Evolutionary conservation across 2,888 invertebrate species (phyloP).

Genomic region (Volucella bombylans): DNA sequence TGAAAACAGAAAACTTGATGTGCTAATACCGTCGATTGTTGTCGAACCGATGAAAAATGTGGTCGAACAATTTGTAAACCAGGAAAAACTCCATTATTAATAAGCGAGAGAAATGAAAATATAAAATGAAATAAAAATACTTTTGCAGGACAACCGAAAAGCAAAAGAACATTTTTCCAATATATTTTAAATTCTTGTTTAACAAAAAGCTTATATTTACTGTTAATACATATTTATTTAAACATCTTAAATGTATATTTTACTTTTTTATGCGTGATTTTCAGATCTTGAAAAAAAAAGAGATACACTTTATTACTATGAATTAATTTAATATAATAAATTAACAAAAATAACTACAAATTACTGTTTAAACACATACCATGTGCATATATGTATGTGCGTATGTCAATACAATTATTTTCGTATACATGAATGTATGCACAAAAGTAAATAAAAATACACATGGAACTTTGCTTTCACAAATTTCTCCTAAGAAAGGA

Average conservation of each 20-base stretch:
- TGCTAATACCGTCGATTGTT: constrained; percentile 46
- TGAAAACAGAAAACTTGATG: constrained; percentile 26
- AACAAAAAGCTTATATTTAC: constrained; percentile 38
- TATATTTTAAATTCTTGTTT: constrained; percentile 40
- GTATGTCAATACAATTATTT: constrained; percentile 1
- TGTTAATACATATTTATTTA: constrained; percentile 63
- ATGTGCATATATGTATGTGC: not conserved
- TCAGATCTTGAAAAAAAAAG: constrained; percentile 15
- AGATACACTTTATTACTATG: not conserved
- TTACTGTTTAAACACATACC: not conserved
- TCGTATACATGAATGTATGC: not conserved
- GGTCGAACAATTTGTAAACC: constrained; percentile 45
- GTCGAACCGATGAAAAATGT: constrained; percentile 45
- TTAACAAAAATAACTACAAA: not conserved
- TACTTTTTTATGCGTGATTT: constrained; percentile 23
- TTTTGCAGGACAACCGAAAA: constrained; percentile 13
- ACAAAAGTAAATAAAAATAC: no score
- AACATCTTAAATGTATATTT: constrained; percentile 55
- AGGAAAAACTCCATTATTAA: constrained; percentile 54
- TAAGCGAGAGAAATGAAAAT: constrained; percentile 9
- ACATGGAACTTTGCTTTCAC: no score
- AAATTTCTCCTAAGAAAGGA: no score
- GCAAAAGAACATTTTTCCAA: constrained; percentile 6
- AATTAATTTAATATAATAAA: not conserved
- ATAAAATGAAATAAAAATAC: constrained; percentile 10